Evolutionary conservation across 2,888 invertebrate genomes (phyloP), one percentile per base, ranked within the genome.

Genomic region (Sesia bembeciformis): DNA sequence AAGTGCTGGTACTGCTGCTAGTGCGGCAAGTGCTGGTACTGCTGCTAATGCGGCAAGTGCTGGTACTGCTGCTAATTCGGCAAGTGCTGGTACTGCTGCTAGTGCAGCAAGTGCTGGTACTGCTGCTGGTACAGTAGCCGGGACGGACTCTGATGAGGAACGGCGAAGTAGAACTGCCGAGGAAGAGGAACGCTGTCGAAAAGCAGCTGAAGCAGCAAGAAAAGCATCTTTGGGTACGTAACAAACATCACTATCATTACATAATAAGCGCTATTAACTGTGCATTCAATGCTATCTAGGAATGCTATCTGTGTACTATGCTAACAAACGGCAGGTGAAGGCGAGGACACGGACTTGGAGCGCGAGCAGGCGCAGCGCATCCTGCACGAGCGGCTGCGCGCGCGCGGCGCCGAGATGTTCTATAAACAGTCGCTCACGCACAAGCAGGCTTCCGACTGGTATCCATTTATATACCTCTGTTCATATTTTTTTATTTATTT

Each of bases 371-470:
- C 83, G 0, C 8, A 74, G 52, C 52, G 58, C 1, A 69, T 84
- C 39, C 59, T 86, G 39, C 78, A 79, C 54, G 53, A 58, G 1
- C 66, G 79, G 53, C 65, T 87, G 4, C 57, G 59, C 3, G 58
- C 69, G 1, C 76, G 61, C n/a, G 84, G 79, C 4, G 54, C n/a
- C 0, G 79, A 83, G 54, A 55, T 62, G 0, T 69, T 86, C 40
- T 79, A 85, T 61, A 68, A 77, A 39, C 83, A 82, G 59, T 72
- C 80, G 0, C 60, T 86, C 4, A 67, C 80, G 0, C 74, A 86
- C 51, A 5, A 40, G 2, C 62, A 70, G 52, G 76, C 81, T 7
- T 76, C 84, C 0, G 65, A 78, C 2, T 80, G 80, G 87, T 86
- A 58, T 60, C 59, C 54, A 4, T 51, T 53, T 23, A 52, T 53